phyloP scores from a whole-genome alignment of 2,888 invertebrate genomes.

The Lagria hirta region DNA sequence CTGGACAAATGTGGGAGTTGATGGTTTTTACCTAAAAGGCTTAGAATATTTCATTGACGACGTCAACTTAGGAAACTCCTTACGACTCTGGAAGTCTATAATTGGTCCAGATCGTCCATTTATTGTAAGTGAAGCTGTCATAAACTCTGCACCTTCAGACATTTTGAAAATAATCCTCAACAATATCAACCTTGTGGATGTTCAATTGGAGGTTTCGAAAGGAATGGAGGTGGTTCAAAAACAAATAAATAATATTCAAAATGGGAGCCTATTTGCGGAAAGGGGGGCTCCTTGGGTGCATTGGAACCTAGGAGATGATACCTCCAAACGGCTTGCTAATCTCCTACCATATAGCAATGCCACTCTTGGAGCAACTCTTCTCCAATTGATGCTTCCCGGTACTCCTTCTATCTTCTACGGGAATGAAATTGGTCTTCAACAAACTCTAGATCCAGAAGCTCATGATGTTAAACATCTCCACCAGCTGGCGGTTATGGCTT shows the following conservation, averaged over 20 bases:
- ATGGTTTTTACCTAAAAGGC: slow-evolving; percentile 87
- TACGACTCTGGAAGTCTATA: slow-evolving; percentile 70
- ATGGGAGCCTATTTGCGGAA: slow-evolving; percentile 63
- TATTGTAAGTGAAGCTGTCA: slow-evolving; percentile 64
- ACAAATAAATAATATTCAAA: slow-evolving; percentile 61
- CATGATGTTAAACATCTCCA: slow-evolving; percentile 66
- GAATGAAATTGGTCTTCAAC: slow-evolving; percentile 79
- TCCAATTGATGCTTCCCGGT: slow-evolving; percentile 83
- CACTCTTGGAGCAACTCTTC: slow-evolving; percentile 67
- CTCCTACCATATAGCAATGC: slow-evolving; percentile 61
- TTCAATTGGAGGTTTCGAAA: slow-evolving; percentile 62
- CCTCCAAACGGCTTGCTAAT: slow-evolving; percentile 63
- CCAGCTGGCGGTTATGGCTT: slow-evolving; percentile 72
- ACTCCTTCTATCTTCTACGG: slow-evolving; percentile 89
- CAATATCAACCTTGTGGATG: slow-evolving; percentile 71
- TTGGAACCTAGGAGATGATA: slow-evolving; percentile 73
- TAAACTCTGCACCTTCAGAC: slow-evolving; percentile 55
- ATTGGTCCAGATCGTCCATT: slow-evolving; percentile 65
- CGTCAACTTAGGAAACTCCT: slow-evolving; percentile 58
- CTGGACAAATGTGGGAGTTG: slow-evolving; percentile 77
- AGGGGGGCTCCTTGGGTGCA: slow-evolving; percentile 73
- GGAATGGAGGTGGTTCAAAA: slow-evolving; percentile 61
- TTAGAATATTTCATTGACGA: slow-evolving; percentile 68
- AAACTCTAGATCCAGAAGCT: slow-evolving; percentile 59
- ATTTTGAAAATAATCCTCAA: slow-evolving; percentile 64